Evolutionary conservation across 2,113 vertebrate genomes (phyloP).

Genomic region (Regulus satrapa): DNA sequence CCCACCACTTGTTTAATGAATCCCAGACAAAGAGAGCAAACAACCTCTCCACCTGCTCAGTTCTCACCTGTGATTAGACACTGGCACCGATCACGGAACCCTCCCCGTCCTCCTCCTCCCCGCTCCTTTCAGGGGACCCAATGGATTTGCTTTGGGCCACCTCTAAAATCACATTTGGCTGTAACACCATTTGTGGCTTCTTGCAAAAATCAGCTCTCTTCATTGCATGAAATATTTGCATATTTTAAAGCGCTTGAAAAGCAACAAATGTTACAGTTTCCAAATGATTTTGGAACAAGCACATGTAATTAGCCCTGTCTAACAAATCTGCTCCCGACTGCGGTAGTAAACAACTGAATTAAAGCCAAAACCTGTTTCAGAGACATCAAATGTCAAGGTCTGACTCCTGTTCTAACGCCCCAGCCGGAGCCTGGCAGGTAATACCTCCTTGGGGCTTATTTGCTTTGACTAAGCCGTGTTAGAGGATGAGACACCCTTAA

Average conservation of each 20-base stretch:
- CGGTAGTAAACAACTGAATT: conserved; percentile 49
- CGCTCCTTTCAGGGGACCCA: fast-evolving
- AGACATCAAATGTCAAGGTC: conserved; percentile 42
- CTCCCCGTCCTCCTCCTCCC: not conserved
- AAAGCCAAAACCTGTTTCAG: conserved; percentile 36
- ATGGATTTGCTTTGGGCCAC: not conserved
- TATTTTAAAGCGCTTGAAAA: conserved; percentile 43
- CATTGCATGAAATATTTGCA: conserved; percentile 45
- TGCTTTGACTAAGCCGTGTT: not conserved
- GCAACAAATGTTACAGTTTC: conserved; percentile 54
- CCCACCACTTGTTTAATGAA: not conserved
- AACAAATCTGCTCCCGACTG: conserved; percentile 53
- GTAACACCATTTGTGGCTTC: not conserved
- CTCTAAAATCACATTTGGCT: not conserved
- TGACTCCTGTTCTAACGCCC: not conserved
- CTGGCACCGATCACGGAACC: fast-evolving
- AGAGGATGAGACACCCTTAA: not conserved
- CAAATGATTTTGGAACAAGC: conserved; percentile 57
- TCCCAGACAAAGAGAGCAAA: not conserved
- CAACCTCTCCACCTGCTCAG: not conserved
- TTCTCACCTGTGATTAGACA: not conserved
- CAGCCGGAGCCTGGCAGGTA: not conserved
- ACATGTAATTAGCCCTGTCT: conserved; percentile 50
- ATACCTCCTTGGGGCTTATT: not conserved
- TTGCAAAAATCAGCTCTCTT: conserved; percentile 4